A percentile compares a stretch with the other conserved stretches of the same genome.
Evolutionary conservation across 2,113 vertebrate species (phyloP).

Genomic region (Corvus hawaiiensis): DNA sequence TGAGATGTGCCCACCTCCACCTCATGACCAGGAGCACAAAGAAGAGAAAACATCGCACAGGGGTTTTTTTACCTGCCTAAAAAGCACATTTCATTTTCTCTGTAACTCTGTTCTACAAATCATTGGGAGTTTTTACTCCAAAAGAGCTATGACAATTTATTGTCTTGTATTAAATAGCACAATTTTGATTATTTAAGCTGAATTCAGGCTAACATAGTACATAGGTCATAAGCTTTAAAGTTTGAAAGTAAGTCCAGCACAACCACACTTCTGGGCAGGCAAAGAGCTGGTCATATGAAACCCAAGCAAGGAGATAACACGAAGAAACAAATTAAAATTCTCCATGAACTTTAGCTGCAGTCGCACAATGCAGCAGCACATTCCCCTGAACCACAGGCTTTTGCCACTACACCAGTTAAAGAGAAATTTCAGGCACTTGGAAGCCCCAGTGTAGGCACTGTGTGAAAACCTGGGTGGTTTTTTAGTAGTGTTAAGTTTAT

Average conservation of each 20-base stretch:
- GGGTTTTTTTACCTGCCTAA: not conserved
- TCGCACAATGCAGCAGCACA: not conserved
- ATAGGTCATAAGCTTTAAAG: not conserved
- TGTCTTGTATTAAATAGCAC: not conserved
- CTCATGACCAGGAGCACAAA: not conserved
- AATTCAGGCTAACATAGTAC: not conserved
- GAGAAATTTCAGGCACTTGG: not conserved
- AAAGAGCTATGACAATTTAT: not conserved
- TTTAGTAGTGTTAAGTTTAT: not conserved
- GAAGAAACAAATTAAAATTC: not conserved
- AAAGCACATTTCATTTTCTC: not conserved
- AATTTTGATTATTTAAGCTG: not conserved
- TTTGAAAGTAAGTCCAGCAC: not conserved
- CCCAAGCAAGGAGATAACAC: not conserved
- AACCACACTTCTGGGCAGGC: not conserved
- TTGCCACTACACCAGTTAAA: not conserved
- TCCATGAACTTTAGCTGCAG: not conserved
- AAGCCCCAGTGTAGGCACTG: not conserved
- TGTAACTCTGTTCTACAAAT: not conserved
- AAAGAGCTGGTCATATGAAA: not conserved
- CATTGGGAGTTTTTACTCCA: not conserved
- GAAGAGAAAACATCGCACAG: not conserved
- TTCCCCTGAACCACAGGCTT: not conserved
- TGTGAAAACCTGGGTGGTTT: not conserved
- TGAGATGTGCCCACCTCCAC: not conserved